Base-by-base conservation (phyloP, 1,140 invertebrate genomes). In the Ostrea denselamellosa region DNA sequence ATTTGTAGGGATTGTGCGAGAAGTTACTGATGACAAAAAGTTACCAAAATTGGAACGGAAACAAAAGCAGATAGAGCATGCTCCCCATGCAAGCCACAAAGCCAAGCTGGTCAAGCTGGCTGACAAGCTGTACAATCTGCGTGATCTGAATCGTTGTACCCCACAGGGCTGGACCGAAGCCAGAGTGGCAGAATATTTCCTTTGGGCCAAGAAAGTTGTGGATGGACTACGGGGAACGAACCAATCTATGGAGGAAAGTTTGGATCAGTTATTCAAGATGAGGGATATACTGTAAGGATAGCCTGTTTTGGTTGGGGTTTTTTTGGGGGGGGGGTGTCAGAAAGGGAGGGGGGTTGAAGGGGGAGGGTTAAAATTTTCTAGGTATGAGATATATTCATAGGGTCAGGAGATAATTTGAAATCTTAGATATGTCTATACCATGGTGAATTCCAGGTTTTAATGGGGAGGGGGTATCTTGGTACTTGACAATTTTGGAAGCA, bases 121-220 rank as follows among this genome's bases (percentile, higher is more conserved):
- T 0, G 98, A 98, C 94, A 98, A 98, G 94, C 94, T 98, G 85
- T 97, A 98, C 93, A 98, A 98, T 95, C 93, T 98, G 0, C 94
- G 97, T 89, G 98, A 98, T 95, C 93, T 98, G 22, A 95, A 96
- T 53, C 93, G 95, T 71, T 88, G 90, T 53, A 95, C 95, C 34
- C 98, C 98, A 0, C 89, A 94, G 28, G 95, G 95, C 19, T 98
- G 97, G 97, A 95, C 95, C 22, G 91, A 95, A 34, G 90, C 96
- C 88, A 93, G 96, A 90, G 95, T 96, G 4, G 90, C 95, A 8
- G 96, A 97, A 90, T 97, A 97, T 94, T 97, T 97, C 93, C 90
- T 95, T 83, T 98, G 97, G 97, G 95, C 97, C 10, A 95, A 96
- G 87, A 93, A 96, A 91, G 97, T 98, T 14, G 95, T 97, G 82